phyloP scores from a whole-genome alignment of 2,888 invertebrate genomes.

The Eilema griseolum region DNA sequence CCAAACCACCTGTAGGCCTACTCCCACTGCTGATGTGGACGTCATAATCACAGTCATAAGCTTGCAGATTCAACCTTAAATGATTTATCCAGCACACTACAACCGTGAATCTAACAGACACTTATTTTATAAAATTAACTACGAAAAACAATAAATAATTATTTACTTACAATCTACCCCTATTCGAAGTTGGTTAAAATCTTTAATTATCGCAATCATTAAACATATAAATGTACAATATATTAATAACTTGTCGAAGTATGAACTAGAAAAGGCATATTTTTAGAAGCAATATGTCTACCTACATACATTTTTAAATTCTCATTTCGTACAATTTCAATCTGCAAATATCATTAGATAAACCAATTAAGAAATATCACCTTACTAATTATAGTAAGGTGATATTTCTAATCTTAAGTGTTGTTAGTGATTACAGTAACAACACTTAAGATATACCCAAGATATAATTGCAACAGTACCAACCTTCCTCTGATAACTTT shows the following conservation, averaged over 20 bases:
- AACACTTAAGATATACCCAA: background rate
- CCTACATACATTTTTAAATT: background rate
- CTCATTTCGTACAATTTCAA: no score
- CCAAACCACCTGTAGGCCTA: no score
- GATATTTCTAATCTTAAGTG: no score
- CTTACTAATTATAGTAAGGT: no score
- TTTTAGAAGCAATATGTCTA: background rate
- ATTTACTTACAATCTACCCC: no score
- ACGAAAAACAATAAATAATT: no score
- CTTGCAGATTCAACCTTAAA: background rate
- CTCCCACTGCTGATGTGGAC: background rate
- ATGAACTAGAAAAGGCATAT: background rate
- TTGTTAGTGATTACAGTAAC: no score
- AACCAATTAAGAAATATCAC: background rate
- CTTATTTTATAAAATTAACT: no score
- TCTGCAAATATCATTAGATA: background rate
- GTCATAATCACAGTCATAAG: background rate
- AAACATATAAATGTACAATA: background rate
- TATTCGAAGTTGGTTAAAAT: no score
- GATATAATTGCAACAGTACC: constrained; percentile 15
- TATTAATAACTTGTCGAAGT: background rate
- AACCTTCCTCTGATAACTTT: constrained; percentile 30
- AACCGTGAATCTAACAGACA: background rate
- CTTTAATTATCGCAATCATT: no score
- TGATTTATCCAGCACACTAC: background rate